Evolutionary conservation across 2,113 vertebrate species (phyloP).

Genomic region (Scatophagus argus): DNA sequence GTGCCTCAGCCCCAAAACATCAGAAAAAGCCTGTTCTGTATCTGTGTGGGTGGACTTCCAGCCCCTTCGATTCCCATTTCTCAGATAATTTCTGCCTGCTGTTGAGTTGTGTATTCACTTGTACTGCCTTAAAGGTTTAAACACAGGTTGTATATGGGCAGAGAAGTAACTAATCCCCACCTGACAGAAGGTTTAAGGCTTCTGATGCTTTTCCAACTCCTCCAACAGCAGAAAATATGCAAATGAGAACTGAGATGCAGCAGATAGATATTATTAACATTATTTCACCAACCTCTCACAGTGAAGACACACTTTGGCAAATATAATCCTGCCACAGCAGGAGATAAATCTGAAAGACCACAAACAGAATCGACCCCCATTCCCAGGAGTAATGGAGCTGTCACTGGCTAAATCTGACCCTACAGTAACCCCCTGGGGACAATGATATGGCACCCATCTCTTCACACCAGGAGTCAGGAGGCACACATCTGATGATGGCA

Average conservation of each 20-base stretch:
- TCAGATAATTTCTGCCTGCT: slow-evolving; percentile 22
- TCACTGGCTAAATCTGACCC: slow-evolving; percentile 71
- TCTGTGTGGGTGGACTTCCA: slow-evolving; percentile 40
- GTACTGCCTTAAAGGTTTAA: slow-evolving; percentile 11
- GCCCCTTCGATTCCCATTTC: slow-evolving; percentile 13
- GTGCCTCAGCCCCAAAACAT: slow-evolving; percentile 9
- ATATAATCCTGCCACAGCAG: slow-evolving; percentile 42
- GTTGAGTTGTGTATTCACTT: slow-evolving; percentile 22
- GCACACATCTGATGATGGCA: slow-evolving; percentile 56
- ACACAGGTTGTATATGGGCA: slow-evolving; percentile 12
- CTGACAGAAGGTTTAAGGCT: not conserved
- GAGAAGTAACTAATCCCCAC: slow-evolving; percentile 7
- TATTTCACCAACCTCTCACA: slow-evolving; percentile 38
- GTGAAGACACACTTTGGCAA: slow-evolving; percentile 26
- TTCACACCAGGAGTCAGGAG: slow-evolving; percentile 19
- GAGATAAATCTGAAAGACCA: slow-evolving; percentile 53
- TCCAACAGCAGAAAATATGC: not conserved
- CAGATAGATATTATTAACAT: slow-evolving; percentile 6
- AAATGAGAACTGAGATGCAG: slow-evolving; percentile 1
- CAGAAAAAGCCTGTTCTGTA: slow-evolving; percentile 36
- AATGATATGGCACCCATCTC: slow-evolving; percentile 49
- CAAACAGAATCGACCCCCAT: slow-evolving; percentile 64
- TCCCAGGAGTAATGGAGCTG: slow-evolving; percentile 76
- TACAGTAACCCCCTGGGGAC: slow-evolving; percentile 55
- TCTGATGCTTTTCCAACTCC: slow-evolving; percentile 6